Base-by-base conservation (phyloP, 2,797 vertebrate genomes). In the Catharus ustulatus region DNA sequence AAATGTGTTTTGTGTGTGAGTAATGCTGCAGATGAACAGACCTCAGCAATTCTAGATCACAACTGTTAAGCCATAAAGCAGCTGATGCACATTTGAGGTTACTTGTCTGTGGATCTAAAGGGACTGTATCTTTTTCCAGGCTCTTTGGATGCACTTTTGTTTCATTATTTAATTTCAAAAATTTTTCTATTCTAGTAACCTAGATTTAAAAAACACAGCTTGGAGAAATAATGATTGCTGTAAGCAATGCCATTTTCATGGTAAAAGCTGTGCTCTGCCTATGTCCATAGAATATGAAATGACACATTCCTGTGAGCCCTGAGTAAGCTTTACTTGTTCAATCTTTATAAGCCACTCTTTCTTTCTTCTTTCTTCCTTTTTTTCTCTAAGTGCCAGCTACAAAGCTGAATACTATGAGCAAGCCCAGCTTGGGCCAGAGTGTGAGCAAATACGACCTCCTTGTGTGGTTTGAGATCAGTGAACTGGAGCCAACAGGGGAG, bases 381-480 rank as follows among this genome's bases (percentile, higher is more conserved):
- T 30, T 10, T 8, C 9, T 30, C 72, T 23, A 97, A 99, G 99
- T 99, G 96, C 98, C 99, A 96, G 99, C 99, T 87, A 99, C 99
- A 75, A 99, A 99, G 94, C 96, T 99, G 86, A 99, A 99, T 94
- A 98, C 99, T 34, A 97, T 99, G 98, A 99, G 98, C 97, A 99
- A 99, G 97, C 98, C 98, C 80, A 99, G 98, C 97, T 96, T 99
- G 96, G 99, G 99, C 84, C 99, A 99, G 94, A 99, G 99, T 38
- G 98, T 99, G 98, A 99, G 99, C 99, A 99, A 99, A 93, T 99
- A 99, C 1, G 99, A 99, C 94, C 99, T 99, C 76, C 98, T 99
- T 54, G 99, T 99, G 74, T 99, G 99, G 99, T 99, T 99, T 96
- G 99, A 99, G 98, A 99, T 99, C 98, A 99, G 99, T 27, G 99